Evolutionary conservation across 2,888 invertebrate genomes (phyloP).

Genomic region (Cartodere bifasciata): DNA sequence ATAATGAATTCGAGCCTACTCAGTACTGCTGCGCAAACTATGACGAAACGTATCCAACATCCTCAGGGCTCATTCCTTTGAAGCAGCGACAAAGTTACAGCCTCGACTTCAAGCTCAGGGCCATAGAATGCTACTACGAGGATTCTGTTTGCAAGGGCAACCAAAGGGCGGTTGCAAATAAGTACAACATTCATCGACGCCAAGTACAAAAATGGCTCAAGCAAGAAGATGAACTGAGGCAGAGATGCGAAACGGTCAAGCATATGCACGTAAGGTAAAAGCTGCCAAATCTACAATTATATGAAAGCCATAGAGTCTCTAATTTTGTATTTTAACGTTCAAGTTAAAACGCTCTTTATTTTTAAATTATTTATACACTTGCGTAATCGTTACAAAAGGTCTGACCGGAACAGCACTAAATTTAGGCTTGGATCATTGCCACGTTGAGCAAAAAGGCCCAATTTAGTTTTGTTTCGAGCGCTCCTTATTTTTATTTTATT

Average conservation of each 20-base stretch:
- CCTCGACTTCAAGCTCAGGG: constrained; percentile 41
- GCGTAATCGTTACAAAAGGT: no score
- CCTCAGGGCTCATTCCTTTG: constrained; percentile 15
- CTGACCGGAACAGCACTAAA: no score
- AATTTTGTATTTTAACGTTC: no score
- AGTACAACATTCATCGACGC: constrained; percentile 36
- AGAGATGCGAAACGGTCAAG: constrained; percentile 27
- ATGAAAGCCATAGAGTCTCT: no score
- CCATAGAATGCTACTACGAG: constrained; percentile 41
- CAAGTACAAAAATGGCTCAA: constrained; percentile 46
- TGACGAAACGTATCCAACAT: constrained; percentile 9
- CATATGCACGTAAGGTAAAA: constrained; percentile 27
- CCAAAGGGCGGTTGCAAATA: constrained; percentile 36
- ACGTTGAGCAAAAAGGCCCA: no score
- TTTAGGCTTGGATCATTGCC: no score
- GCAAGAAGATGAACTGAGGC: constrained; percentile 35
- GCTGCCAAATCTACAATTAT: no score
- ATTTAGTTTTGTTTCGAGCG: no score
- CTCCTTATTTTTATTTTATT: no score
- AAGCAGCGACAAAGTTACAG: constrained; percentile 36
- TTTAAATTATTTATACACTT: no score
- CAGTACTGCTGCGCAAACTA: constrained; percentile 13
- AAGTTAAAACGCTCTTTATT: no score
- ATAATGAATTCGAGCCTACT: constrained; percentile 15
- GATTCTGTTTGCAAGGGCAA: constrained; percentile 37